Conservation (phyloP, 2,888 invertebrate species). For the Tetropium fuscum region DNA sequence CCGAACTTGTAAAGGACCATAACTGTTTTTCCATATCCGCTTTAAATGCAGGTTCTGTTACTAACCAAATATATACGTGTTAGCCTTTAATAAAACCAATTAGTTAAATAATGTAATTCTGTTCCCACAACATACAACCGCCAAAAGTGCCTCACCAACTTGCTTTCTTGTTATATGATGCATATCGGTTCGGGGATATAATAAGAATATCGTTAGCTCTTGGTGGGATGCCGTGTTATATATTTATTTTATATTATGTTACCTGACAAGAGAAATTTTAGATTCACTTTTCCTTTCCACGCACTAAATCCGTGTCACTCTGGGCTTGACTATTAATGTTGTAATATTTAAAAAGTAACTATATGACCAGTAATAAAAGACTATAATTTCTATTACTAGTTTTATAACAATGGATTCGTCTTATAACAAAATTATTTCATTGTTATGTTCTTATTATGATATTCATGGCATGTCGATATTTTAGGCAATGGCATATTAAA, state of each 20-base stretch:
- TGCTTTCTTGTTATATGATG: constrained; percentile 10
- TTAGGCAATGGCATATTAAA: no score
- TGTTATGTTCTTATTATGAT: no score
- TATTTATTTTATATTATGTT: constrained; percentile 4
- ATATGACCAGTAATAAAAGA: no score
- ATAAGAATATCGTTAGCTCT: constrained; percentile 5
- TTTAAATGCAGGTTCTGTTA: constrained; percentile 1
- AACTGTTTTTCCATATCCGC: constrained; percentile 19
- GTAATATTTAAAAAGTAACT: no score
- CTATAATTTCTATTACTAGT: no score
- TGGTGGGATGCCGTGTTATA: background rate
- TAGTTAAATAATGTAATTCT: background rate
- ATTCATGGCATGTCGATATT: no score
- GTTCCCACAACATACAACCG: constrained; percentile 18
- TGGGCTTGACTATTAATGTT: no score
- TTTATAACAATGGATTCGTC: no score
- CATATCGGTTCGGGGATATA: constrained; percentile 11
- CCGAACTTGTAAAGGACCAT: constrained; percentile 2
- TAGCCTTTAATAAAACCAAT: constrained; percentile 19
- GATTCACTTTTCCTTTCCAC: constrained; percentile 4
- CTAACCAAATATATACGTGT: constrained; percentile 1
- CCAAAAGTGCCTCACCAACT: constrained; percentile 3
- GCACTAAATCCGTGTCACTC: no score
- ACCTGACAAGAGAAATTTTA: constrained; percentile 20
- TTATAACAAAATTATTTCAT: no score